These are phyloP conservation scores for Spheniscus humboldti DNA, from an alignment of 2,797 vertebrate genomes.

Conservation along the genomic window DNA sequence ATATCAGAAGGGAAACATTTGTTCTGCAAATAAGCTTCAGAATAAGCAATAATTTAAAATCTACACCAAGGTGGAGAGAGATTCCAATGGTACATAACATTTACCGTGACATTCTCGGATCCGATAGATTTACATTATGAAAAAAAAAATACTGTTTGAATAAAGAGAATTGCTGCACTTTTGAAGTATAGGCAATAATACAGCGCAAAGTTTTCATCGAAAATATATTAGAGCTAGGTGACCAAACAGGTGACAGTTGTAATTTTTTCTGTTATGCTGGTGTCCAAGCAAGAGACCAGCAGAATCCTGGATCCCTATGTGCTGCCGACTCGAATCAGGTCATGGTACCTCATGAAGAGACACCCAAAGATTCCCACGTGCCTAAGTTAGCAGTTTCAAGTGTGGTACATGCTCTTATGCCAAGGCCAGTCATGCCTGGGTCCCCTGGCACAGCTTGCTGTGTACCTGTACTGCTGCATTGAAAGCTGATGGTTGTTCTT, in stretches of 20 bases:
- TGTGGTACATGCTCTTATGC: not conserved
- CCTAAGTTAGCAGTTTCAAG: not conserved
- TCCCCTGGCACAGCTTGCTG: not conserved
- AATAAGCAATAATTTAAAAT: not conserved
- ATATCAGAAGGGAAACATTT: not conserved
- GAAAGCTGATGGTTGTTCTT: not conserved
- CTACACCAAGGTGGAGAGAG: not conserved
- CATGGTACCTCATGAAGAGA: not conserved
- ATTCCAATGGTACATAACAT: not conserved
- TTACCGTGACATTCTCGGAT: not conserved
- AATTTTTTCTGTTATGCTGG: not conserved
- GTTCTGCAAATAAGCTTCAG: not conserved
- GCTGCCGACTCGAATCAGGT: not conserved
- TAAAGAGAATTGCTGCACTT: not conserved
- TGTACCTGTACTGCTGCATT: not conserved
- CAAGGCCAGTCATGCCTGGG: not conserved
- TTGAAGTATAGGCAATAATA: not conserved
- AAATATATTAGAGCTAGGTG: not conserved
- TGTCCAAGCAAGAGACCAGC: not conserved
- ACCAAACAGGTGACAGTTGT: not conserved
- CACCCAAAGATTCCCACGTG: not conserved
- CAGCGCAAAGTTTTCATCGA: not conserved
- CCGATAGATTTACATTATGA: not conserved
- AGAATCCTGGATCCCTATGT: not conserved
- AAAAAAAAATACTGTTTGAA: not conserved